Evolutionary conservation across 2,888 invertebrate genomes (phyloP).

Genomic region (Poecilus cupreus): DNA sequence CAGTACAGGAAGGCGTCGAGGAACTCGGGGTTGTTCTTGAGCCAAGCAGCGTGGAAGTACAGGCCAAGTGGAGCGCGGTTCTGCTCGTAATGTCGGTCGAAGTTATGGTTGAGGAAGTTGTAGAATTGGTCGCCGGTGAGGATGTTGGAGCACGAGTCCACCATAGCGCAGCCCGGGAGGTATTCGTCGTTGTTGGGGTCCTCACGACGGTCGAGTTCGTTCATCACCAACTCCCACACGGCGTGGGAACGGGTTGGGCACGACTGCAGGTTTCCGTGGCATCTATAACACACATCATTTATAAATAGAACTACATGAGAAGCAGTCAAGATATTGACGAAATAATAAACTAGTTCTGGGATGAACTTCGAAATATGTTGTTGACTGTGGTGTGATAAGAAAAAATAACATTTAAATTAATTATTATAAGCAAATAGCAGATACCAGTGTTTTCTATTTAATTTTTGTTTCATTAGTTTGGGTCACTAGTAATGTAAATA

Average conservation of each 20-base stretch:
- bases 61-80: constrained; percentile 92
- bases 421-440: too few relatives aligned
- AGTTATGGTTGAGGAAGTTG: constrained; percentile 95
- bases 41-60: constrained; percentile 95
- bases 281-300: constrained; percentile 72
- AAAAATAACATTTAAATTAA: too few relatives aligned
- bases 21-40: constrained; percentile 94
- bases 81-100: constrained; percentile 92
- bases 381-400: too few relatives aligned
- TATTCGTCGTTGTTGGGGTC: constrained; percentile 93
- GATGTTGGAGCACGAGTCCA: constrained; percentile 95
- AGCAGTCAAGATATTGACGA: too few relatives aligned
- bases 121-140: constrained; percentile 94
- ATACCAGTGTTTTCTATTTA: too few relatives aligned
- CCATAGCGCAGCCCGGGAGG: constrained; percentile 94
- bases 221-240: constrained; percentile 98
- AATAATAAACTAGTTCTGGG: too few relatives aligned
- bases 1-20: constrained; percentile 94
- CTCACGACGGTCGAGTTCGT: constrained; percentile 93
- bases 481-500: too few relatives aligned
- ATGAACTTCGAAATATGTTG: too few relatives aligned
- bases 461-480: too few relatives aligned
- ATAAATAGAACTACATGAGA: too few relatives aligned
- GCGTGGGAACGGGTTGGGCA: constrained; percentile 95
- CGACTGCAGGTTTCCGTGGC: constrained; percentile 93